Conservation (phyloP, 1,140 invertebrate species). For the Drosophila orosa region DNA sequence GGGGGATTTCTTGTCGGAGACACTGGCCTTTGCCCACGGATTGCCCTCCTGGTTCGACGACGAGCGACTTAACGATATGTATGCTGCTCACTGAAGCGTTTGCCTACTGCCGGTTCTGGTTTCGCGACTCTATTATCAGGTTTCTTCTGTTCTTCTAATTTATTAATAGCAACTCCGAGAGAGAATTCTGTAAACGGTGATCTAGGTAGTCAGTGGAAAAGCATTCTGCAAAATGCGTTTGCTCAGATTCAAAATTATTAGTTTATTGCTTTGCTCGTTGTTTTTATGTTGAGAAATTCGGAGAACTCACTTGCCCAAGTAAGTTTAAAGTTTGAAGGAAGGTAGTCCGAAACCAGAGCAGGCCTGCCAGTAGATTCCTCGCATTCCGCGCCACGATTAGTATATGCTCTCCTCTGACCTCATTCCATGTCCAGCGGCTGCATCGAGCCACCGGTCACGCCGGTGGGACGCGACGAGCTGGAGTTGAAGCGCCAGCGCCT, state of each 20-base stretch:
- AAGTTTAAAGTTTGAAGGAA: not conserved
- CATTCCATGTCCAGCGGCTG: constrained; percentile 63
- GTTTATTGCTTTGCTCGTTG: not conserved
- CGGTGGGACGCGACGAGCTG: constrained; percentile 90
- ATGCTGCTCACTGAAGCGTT: constrained; percentile 39
- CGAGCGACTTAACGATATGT: constrained; percentile 80
- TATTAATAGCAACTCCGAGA: not conserved
- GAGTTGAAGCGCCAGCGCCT: constrained; percentile 90
- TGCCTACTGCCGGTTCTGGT: constrained; percentile 26
- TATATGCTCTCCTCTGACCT: constrained; percentile 24
- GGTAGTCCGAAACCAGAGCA: constrained; percentile 21
- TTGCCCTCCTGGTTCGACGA: constrained; percentile 83
- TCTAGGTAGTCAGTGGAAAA: not conserved
- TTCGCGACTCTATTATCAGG: not conserved
- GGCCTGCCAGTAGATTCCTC: constrained; percentile 1
- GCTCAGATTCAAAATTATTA: constrained; percentile 1
- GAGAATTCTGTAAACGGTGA: not conserved
- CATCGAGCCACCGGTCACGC: constrained; percentile 89
- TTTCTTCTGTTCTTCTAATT: not conserved
- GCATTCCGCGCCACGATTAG: not conserved
- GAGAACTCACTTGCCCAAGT: not conserved
- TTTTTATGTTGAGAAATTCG: not conserved
- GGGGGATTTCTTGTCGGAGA: constrained; percentile 62
- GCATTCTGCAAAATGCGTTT: not conserved
- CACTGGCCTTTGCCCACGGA: constrained; percentile 73